These are phyloP conservation scores for Bolinopsis microptera DNA, from an alignment of 37 sponge, comb jelly and placozoan species.

Conservation along the genomic window DNA sequence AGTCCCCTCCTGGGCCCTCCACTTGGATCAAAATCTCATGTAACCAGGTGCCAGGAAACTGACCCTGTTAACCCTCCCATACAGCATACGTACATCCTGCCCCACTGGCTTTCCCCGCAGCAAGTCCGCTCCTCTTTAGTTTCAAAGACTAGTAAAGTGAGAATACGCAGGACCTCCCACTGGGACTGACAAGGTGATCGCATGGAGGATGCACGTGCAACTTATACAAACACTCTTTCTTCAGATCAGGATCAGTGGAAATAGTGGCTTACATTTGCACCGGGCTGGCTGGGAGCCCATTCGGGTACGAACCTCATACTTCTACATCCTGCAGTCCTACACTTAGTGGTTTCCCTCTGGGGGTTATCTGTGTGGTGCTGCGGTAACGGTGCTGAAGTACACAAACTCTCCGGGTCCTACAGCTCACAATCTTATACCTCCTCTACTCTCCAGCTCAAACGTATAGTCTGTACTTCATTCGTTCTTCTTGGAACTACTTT, in stretches of 20 bases:
- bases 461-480: conserved; percentile 42
- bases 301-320: conserved; percentile 18
- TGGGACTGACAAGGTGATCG: background rate
- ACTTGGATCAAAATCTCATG: conserved; percentile 56
- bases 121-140: conserved; percentile 30
- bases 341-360: conserved; percentile 4
- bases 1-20: conserved; percentile 46
- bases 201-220: background rate
- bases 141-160: conserved; percentile 43
- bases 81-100: conserved; percentile 67
- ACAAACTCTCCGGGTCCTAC: conserved; percentile 57
- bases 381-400: conserved; percentile 38
- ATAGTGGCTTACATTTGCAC: conserved; percentile 65
- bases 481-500: conserved; percentile 40
- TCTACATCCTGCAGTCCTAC: conserved; percentile 33
- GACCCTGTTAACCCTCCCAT: conserved; percentile 69
- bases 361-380: conserved; percentile 30
- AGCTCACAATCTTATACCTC: conserved; percentile 59
- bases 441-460: conserved; percentile 64
- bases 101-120: conserved; percentile 55
- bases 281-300: conserved; percentile 56
- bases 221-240: background rate
- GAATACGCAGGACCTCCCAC: background rate
- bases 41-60: conserved; percentile 66
- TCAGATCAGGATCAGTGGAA: conserved; percentile 36